Percentiles rank a stretch among this genome's conserved stretches.
Conservation (phyloP, 37 sponge, comb jelly and placozoan species). For the Chondrosia reniformis region DNA sequence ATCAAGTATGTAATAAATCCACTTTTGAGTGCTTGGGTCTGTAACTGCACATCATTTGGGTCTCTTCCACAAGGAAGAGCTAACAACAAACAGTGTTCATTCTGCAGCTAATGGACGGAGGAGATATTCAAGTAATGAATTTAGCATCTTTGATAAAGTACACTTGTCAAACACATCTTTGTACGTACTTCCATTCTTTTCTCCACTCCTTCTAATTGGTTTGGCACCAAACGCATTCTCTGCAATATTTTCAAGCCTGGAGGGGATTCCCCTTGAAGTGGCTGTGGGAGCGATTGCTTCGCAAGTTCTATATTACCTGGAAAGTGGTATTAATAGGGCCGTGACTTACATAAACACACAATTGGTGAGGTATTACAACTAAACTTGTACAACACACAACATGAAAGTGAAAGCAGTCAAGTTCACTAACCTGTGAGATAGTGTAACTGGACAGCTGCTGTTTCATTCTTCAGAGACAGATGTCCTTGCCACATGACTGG, state of each 20-base stretch:
- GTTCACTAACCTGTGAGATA: slow-evolving; percentile 82
- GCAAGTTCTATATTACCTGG: slow-evolving; percentile 79
- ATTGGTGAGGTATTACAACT: too few species aligned
- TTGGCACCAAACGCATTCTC: slow-evolving; percentile 91
- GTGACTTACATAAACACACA: background rate
- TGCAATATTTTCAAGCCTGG: slow-evolving; percentile 79
- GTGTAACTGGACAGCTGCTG: slow-evolving; percentile 92
- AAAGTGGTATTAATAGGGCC: slow-evolving; percentile 4
- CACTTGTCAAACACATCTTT: slow-evolving; percentile 4
- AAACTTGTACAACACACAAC: too few species aligned
- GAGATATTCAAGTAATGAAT: background rate
- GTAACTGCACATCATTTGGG: slow-evolving; percentile 75
- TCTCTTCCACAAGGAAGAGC: slow-evolving; percentile 95
- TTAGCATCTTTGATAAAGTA: background rate
- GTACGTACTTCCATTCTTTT: slow-evolving; percentile 83
- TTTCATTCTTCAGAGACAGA: slow-evolving; percentile 93
- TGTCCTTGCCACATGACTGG: slow-evolving; percentile 99
- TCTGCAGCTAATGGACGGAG: slow-evolving; percentile 44
- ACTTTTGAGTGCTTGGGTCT: slow-evolving; percentile 82
- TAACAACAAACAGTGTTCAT: slow-evolving; percentile 86
- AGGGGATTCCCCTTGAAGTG: slow-evolving; percentile 21
- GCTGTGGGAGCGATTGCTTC: slow-evolving; percentile 68
- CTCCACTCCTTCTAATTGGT: slow-evolving; percentile 90
- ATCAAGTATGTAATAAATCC: slow-evolving; percentile 87
- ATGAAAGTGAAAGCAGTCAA: background rate